Evolutionary conservation across 2,797 vertebrate genomes (phyloP), one percentile per base, ranked within the genome.

Genomic region (Cirrhinus mrigala): DNA sequence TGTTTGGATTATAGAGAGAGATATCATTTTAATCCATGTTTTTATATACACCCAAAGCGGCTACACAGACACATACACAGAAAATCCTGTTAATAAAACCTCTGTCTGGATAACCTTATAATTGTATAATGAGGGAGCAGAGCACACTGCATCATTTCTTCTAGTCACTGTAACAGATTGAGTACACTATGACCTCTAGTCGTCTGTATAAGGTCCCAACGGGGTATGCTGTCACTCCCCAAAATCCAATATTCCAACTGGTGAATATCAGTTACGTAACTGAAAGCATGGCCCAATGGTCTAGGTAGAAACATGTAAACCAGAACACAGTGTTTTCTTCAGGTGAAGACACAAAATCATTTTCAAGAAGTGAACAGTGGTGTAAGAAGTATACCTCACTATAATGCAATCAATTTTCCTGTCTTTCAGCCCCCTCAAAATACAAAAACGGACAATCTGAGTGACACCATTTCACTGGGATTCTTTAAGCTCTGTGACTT

Each of bases 211-310:
- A 78, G 60, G 16, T 77, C 75, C 75, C 62, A 70, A 8, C 0
- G 52, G 74, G 50, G 62, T 16, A 18, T 22, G 22, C 18, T 1
- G 48, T 77, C 48, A 46, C 48, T 33, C 40, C 27, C 50, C 9
- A 22, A 69, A 37, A 78, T 84, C 62, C 64, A 70, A 22, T 84
- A 58, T 84, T 33, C 18, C 24, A 54, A 76, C 83, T 20, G 9
- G 52, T 62, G 83, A 58, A 50, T 71, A 70, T 85, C 83, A 60
- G 24, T 79, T 79, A 79, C 68, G 20, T 16, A 69, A 69, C 48
- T 78, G 37, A 69, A 79, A 64, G 11, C 46, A 66, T 33, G 78
- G 27, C 60, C 40, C 9, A 7, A 18, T 44, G 33, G 15, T 75
- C 10, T 44, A 50, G 4, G 10, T 8, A 48, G n/a, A 58, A 64